phyloP scores from a whole-genome alignment of 2,888 invertebrate species.

The Andrena fulva region DNA sequence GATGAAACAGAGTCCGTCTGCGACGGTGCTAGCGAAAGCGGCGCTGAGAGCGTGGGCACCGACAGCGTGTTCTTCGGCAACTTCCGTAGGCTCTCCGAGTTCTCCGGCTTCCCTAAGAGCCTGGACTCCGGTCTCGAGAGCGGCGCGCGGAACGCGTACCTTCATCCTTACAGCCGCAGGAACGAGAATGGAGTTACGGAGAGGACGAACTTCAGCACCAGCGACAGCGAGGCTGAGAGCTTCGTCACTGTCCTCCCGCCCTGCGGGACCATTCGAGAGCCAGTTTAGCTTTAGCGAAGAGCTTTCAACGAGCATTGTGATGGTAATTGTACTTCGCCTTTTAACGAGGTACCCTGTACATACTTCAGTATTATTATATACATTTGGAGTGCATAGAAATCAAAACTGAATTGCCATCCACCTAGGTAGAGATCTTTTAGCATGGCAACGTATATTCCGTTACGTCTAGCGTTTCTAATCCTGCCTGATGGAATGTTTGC shows the following conservation, averaged over 20 bases:
- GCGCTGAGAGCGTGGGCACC: slow-evolving; percentile 94
- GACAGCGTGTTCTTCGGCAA: slow-evolving; percentile 94
- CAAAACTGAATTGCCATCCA: slow-evolving; percentile 59
- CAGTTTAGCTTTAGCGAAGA: slow-evolving; percentile 8
- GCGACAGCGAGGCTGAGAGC: slow-evolving; percentile 85
- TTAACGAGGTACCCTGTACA: neutral
- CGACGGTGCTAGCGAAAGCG: slow-evolving; percentile 94
- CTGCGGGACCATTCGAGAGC: slow-evolving; percentile 43
- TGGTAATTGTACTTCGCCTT: slow-evolving; percentile 11
- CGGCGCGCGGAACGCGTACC: slow-evolving; percentile 61
- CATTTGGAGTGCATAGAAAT: slow-evolving; percentile 48
- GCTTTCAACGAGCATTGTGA: slow-evolving; percentile 14
- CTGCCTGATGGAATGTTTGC: neutral
- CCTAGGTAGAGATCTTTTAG: slow-evolving; percentile 29
- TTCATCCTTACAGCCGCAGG: slow-evolving; percentile 60
- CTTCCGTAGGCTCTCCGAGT: slow-evolving; percentile 86
- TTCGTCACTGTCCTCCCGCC: slow-evolving; percentile 85
- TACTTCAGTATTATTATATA: slow-evolving; percentile 34
- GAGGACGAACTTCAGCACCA: slow-evolving; percentile 79
- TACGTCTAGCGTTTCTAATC: neutral
- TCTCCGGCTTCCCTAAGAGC: slow-evolving; percentile 75
- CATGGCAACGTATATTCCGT: neutral
- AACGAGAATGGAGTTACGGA: slow-evolving; percentile 61
- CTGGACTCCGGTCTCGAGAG: slow-evolving; percentile 78
- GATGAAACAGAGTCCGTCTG: slow-evolving; percentile 93